Percentiles rank a stretch among this genome's conserved stretches.
Conservation (phyloP, 2,797 vertebrate genomes). For the Oreochromis mossambicus region DNA sequence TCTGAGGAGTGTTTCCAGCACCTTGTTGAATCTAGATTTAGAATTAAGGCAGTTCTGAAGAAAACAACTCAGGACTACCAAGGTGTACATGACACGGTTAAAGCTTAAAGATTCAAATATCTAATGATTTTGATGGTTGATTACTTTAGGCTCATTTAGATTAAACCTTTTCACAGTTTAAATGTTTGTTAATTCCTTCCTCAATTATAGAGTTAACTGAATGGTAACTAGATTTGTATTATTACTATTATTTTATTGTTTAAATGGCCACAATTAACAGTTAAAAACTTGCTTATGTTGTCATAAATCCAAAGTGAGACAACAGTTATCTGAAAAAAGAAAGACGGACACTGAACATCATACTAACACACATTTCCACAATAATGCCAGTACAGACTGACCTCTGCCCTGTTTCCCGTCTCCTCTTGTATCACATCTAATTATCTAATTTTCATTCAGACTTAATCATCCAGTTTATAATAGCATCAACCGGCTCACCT, state of each 20-base stretch:
- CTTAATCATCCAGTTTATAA: slow-evolving; percentile 8
- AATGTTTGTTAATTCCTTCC: rapidly evolving
- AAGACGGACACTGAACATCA: background rate
- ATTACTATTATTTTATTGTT: rapidly evolving
- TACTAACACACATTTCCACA: background rate
- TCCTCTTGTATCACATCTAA: background rate
- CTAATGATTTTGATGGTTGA: background rate
- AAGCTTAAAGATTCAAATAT: background rate
- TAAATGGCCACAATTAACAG: background rate
- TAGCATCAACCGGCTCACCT: background rate
- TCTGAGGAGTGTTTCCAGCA: background rate
- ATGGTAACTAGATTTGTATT: background rate
- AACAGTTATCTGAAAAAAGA: background rate
- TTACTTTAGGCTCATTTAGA: rapidly evolving
- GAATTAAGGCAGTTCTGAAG: rapidly evolving
- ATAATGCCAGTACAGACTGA: background rate
- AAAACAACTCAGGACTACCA: rapidly evolving
- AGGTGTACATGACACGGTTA: background rate
- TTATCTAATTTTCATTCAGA: background rate
- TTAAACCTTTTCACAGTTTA: rapidly evolving
- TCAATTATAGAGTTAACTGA: background rate
- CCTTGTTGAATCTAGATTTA: background rate
- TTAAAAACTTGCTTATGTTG: background rate
- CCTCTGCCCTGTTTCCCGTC: background rate
- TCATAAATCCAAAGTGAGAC: background rate